Conservation (phyloP, 2,797 vertebrate species). For the Nannoperca australis region DNA sequence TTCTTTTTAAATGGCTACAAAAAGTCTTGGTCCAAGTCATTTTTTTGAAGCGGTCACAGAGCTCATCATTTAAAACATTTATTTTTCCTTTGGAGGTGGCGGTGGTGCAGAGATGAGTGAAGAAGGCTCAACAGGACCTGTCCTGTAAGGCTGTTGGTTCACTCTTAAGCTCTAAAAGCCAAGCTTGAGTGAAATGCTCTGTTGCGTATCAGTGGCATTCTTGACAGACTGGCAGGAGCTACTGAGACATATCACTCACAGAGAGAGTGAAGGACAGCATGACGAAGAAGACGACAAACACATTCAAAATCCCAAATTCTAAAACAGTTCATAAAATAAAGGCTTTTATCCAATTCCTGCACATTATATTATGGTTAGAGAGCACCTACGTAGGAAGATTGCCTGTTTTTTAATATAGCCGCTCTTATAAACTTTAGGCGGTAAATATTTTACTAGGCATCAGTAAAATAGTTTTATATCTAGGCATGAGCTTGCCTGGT, state of each 20-base stretch:
- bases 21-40: neutral
- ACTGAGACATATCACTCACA: conserved; percentile 48
- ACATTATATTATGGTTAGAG: neutral
- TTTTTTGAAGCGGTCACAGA: neutral
- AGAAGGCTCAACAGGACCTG: conserved; percentile 38
- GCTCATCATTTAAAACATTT: conserved; percentile 13
- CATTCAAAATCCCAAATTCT: conserved; percentile 6
- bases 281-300: conserved; percentile 12
- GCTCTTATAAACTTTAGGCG: neutral
- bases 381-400: too few species aligned
- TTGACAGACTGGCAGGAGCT: conserved; percentile 57
- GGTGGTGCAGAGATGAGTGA: conserved; percentile 16
- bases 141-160: conserved; percentile 41
- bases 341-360: neutral
- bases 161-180: conserved; percentile 46
- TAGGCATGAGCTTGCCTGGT: conserved; percentile 2
- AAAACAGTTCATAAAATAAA: conserved; percentile 23
- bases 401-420: neutral
- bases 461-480: conserved; percentile 21
- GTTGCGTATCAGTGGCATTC: conserved; percentile 43
- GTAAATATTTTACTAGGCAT: conserved; percentile 22
- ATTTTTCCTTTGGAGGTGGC: conserved; percentile 24
- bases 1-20: conserved; percentile 5
- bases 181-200: conserved; percentile 53
- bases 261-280: conserved; percentile 38